Conservation (phyloP, 2,113 vertebrate genomes). For the Tenebrosternarchus preto region DNA sequence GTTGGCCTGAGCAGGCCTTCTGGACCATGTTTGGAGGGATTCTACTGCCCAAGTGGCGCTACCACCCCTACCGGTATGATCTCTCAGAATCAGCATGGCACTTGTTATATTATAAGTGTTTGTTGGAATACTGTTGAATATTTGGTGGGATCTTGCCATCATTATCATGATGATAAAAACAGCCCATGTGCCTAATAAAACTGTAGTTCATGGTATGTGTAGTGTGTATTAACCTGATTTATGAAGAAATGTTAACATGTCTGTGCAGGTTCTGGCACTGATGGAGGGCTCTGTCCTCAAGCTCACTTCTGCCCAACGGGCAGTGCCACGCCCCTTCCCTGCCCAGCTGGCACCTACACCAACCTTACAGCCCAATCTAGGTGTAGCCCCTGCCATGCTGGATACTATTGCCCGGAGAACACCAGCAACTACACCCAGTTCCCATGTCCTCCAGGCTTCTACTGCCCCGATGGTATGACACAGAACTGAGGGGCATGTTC, state of each 20-base stretch:
- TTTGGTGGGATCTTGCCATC: not conserved
- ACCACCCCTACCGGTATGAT: constrained; percentile 68
- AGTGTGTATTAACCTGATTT: too few species aligned
- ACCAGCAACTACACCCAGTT: constrained; percentile 74
- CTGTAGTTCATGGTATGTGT: not conserved
- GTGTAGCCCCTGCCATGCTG: constrained; percentile 83
- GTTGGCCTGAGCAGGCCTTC: constrained; percentile 79
- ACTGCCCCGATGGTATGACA: constrained; percentile 87
- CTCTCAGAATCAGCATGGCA: not conserved
- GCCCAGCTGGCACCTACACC: constrained; percentile 84
- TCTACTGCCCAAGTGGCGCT: constrained; percentile 81
- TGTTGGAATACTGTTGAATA: not conserved
- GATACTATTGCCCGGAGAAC: constrained; percentile 87
- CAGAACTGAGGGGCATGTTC: not conserved
- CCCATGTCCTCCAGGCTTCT: constrained; percentile 86
- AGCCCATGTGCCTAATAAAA: too few species aligned
- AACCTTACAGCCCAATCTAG: constrained; percentile 79
- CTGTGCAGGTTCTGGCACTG: constrained; percentile 63
- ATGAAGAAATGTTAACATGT: not conserved
- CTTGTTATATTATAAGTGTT: not conserved
- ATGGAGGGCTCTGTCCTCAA: constrained; percentile 79
- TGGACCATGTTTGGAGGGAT: constrained; percentile 82
- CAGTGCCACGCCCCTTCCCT: constrained; percentile 74
- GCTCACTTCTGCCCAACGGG: constrained; percentile 86
- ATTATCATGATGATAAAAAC: too few species aligned